Conservation (phyloP, 2,888 invertebrate genomes). For the Eupeodes latifasciatus region DNA sequence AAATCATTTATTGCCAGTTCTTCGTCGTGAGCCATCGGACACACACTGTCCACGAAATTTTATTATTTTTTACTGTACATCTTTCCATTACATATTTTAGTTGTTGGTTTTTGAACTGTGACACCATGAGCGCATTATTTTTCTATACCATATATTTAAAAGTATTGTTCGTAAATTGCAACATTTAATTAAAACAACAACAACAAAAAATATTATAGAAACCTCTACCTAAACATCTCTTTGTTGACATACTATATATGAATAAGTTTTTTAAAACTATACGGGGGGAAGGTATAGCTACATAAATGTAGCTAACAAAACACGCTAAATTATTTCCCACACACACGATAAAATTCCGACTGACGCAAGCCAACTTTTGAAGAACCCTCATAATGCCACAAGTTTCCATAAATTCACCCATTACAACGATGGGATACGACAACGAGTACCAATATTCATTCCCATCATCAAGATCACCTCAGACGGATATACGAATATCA, state of each 20-base stretch:
- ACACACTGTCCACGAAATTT: conserved; percentile 69
- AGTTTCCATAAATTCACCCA: conserved; percentile 62
- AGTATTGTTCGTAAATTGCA: conserved; percentile 25
- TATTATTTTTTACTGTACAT: conserved; percentile 22
- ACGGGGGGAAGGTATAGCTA: conserved; percentile 36
- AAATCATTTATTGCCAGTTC: conserved; percentile 75
- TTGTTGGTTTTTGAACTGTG: conserved; percentile 59
- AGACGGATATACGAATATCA: conserved; percentile 44
- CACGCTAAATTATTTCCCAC: conserved; percentile 73
- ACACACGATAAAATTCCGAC: conserved; percentile 45
- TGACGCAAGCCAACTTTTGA: conserved; percentile 62
- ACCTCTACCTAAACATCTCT: background rate
- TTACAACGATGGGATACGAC: conserved; percentile 21
- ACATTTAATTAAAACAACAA: conserved; percentile 47
- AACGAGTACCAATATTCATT: conserved; percentile 37
- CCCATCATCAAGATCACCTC: conserved; percentile 57
- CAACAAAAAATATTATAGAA: background rate
- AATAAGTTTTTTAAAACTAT: conserved; percentile 12
- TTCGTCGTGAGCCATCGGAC: conserved; percentile 72
- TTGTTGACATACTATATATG: background rate
- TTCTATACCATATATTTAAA: too few relatives aligned
- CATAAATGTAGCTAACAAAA: conserved; percentile 50
- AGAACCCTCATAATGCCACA: conserved; percentile 70
- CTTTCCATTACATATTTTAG: background rate
- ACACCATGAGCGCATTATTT: conserved; percentile 52